phyloP scores from a whole-genome alignment of 2,797 vertebrate genomes.

The Stomatorhinus walkeri region DNA sequence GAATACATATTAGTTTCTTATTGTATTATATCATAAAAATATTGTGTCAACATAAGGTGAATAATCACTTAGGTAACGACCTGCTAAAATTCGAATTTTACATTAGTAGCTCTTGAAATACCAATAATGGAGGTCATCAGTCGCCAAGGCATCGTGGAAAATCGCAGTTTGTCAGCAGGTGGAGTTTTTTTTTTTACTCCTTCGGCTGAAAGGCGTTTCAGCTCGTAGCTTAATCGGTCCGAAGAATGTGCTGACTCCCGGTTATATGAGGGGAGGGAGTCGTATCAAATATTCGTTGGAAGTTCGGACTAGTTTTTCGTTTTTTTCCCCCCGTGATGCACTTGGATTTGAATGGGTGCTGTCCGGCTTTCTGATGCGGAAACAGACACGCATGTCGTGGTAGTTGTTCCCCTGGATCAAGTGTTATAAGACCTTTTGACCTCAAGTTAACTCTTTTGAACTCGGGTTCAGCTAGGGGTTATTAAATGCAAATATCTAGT shows the following conservation, averaged over 20 bases:
- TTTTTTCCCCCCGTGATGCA: neutral
- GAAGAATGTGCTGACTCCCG: conserved; percentile 19
- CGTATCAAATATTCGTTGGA: neutral
- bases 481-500: conserved; percentile 28
- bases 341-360: conserved; percentile 27
- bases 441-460: conserved; percentile 41
- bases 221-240: conserved; percentile 16
- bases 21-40: neutral
- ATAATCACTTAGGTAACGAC: neutral
- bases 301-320: neutral
- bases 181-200: neutral
- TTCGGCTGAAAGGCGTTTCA: neutral
- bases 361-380: conserved; percentile 46
- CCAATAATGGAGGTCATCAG: neutral
- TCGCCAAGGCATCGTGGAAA: neutral
- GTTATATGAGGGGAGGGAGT: neutral
- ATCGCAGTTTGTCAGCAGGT: conserved; percentile 5
- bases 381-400: conserved; percentile 36
- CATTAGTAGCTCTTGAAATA: neutral
- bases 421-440: conserved; percentile 58
- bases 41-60: neutral
- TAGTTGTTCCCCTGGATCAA: conserved; percentile 55
- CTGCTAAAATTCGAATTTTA: neutral
- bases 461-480: conserved; percentile 39
- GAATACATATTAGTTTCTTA: neutral